Evolutionary conservation across 2,797 vertebrate species (phyloP).

Genomic region (Gouania willdenowi): DNA sequence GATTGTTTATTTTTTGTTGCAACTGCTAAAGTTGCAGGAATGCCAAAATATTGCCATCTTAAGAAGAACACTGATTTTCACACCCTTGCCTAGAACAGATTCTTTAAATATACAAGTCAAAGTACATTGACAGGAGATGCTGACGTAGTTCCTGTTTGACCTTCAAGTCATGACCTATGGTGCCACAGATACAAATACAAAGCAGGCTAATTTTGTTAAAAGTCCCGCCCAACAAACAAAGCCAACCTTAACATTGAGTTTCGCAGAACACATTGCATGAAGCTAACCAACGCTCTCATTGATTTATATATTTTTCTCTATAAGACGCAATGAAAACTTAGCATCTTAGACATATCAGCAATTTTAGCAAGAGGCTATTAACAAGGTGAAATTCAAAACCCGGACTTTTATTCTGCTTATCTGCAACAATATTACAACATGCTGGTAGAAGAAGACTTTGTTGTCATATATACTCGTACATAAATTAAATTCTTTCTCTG

Average conservation of each 20-base stretch:
- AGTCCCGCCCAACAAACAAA: constrained; percentile 14
- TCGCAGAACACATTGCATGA: constrained; percentile 22
- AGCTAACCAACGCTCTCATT: too few relatives aligned
- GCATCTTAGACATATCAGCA: too few relatives aligned
- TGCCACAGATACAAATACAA: neutral
- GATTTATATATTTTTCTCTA: too few relatives aligned
- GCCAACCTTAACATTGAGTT: constrained; percentile 15
- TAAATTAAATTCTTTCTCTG: too few relatives aligned
- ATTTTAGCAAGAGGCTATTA: too few relatives aligned
- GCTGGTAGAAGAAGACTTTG: too few relatives aligned
- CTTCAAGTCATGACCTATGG: constrained; percentile 18
- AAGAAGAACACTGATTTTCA: neutral
- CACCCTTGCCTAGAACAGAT: neutral
- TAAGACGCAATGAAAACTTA: too few relatives aligned
- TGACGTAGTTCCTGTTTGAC: constrained; percentile 1
- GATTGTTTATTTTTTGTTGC: too few relatives aligned
- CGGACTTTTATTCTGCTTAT: too few relatives aligned
- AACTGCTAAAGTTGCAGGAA: neutral
- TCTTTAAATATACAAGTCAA: neutral
- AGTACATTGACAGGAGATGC: neutral
- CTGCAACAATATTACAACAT: too few relatives aligned
- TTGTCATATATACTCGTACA: too few relatives aligned
- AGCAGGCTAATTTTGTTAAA: constrained; percentile 5
- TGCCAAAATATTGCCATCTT: neutral
- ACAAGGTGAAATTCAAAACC: too few relatives aligned